Evolutionary conservation across 1,140 invertebrate genomes (phyloP).

Genomic region (Megalonaias nervosa): DNA sequence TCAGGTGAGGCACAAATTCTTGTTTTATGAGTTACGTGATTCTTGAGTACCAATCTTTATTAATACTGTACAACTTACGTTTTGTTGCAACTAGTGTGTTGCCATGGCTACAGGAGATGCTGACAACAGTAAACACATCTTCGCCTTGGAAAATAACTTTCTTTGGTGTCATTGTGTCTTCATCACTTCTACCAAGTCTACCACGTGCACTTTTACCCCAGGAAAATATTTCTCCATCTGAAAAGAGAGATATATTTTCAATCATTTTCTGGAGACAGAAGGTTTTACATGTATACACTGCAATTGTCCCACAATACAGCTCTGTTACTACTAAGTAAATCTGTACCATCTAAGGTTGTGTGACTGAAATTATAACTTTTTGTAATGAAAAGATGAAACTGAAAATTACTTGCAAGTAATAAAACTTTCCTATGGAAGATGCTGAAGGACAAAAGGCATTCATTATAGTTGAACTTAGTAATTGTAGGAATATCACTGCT

Average conservation of each 20-base stretch:
- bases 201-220: conserved; percentile 68
- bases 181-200: conserved; percentile 58
- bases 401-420: too few relatives aligned
- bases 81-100: conserved; percentile 66
- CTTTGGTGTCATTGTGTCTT: conserved; percentile 53
- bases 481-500: too few relatives aligned
- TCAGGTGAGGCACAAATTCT: too few relatives aligned
- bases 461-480: too few relatives aligned
- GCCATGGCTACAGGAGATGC: conserved; percentile 67
- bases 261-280: neutral
- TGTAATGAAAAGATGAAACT: too few relatives aligned
- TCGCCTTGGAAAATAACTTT: conserved; percentile 54
- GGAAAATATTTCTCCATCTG: conserved; percentile 64
- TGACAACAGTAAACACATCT: conserved; percentile 57
- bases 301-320: neutral
- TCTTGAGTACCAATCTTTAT: too few relatives aligned
- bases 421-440: too few relatives aligned
- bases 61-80: conserved; percentile 45
- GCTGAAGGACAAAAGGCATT: too few relatives aligned
- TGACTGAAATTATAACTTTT: too few relatives aligned
- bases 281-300: neutral
- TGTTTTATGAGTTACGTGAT: too few relatives aligned
- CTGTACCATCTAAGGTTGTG: too few relatives aligned
- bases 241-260: neutral
- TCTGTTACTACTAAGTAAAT: neutral